Percentiles rank a stretch among this genome's conserved stretches.
Conservation (phyloP, 2,888 invertebrate species). For the Papilio gigon region DNA sequence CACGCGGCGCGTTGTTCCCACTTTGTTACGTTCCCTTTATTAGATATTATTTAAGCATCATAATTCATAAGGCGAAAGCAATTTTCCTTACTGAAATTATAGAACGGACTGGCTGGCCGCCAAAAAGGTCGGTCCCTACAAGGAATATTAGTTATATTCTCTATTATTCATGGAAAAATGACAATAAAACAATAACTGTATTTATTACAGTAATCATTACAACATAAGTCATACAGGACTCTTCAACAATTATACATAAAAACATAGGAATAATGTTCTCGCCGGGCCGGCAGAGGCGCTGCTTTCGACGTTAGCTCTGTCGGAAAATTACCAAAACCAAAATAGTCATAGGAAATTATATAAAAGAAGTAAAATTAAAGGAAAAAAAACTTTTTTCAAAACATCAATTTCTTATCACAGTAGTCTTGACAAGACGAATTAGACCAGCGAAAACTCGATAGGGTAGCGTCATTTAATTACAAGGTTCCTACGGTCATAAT, state of each 20-base stretch:
- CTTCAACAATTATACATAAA: not conserved
- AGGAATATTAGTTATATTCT: not conserved
- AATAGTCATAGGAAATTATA: no score
- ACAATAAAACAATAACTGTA: not conserved
- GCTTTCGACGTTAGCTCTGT: no score
- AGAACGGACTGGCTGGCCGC: not conserved
- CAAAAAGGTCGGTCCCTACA: not conserved
- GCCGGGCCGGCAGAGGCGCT: no score
- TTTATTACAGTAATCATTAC: not conserved
- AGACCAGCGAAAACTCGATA: no score
- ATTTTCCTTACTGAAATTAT: constrained; percentile 13
- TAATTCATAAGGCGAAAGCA: constrained; percentile 13
- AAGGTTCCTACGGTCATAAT: no score
- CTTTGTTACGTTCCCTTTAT: constrained; percentile 9
- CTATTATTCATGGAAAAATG: not conserved
- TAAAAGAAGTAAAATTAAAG: no score
- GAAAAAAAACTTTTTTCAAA: no score
- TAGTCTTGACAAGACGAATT: no score
- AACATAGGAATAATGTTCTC: no score
- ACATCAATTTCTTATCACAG: no score
- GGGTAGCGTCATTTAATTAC: no score
- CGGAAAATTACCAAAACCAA: no score
- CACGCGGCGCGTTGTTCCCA: not conserved
- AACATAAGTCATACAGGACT: not conserved
- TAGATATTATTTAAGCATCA: not conserved